phyloP scores from a whole-genome alignment of 1,140 invertebrate genomes.

The Drosophila paulistorum region DNA sequence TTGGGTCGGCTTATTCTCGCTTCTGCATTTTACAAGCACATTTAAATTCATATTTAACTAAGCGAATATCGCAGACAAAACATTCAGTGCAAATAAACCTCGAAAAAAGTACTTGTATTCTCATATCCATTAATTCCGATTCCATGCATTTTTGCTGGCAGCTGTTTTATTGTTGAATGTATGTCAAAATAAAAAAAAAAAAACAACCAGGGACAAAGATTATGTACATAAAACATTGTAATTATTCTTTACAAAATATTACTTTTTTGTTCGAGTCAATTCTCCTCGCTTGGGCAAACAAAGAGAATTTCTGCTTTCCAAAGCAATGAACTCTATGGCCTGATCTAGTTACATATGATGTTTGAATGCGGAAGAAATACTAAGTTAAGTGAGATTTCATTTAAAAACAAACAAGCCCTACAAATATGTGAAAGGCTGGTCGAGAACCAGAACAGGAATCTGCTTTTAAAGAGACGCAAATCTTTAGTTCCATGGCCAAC shows the following conservation, averaged over 20 bases:
- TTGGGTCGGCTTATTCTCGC: constrained; percentile 46
- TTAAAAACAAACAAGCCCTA: neutral
- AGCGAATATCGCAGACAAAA: constrained; percentile 49
- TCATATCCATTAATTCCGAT: constrained; percentile 46
- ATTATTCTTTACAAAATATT: constrained; percentile 60
- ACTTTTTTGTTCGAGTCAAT: constrained; percentile 13
- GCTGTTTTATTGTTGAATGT: constrained; percentile 52
- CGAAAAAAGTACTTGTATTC: constrained; percentile 32
- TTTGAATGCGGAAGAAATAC: neutral
- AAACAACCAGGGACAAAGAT: neutral
- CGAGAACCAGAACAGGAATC: neutral
- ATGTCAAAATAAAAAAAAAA: constrained; percentile 43
- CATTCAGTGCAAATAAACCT: constrained; percentile 49
- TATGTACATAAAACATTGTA: constrained; percentile 7
- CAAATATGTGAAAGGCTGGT: constrained; percentile 4
- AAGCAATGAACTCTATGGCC: neutral
- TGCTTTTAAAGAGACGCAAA: neutral
- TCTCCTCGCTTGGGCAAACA: constrained; percentile 47
- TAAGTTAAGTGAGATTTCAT: neutral
- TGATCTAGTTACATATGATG: constrained; percentile 1
- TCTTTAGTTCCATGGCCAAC: neutral
- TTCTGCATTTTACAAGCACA: constrained; percentile 25
- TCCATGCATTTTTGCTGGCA: constrained; percentile 58
- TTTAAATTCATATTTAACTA: constrained; percentile 46
- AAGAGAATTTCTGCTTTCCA: constrained; percentile 30